Percentiles rank a stretch among this genome's conserved stretches.
Evolutionary conservation across 2,888 invertebrate species (phyloP).

Genomic region (Sclerodermus sp.): DNA sequence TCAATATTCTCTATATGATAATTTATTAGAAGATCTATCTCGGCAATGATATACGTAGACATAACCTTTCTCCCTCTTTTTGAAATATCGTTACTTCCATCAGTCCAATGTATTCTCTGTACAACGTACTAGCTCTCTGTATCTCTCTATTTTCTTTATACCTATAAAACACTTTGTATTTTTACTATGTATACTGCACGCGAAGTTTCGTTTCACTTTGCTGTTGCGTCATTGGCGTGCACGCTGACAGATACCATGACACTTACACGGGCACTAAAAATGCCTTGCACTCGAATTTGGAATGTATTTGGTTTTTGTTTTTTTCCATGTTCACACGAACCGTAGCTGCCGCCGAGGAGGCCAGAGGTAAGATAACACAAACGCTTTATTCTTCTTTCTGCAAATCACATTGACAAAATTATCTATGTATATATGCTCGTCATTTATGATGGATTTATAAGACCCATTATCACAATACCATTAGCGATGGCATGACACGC

Average conservation of each 20-base stretch:
- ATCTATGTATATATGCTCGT: too few relatives aligned
- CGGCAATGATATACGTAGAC: too few relatives aligned
- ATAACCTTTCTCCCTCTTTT: slow-evolving; percentile 13
- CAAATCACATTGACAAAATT: slow-evolving; percentile 4
- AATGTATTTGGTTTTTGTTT: slow-evolving; percentile 61
- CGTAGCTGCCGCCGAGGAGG: slow-evolving; percentile 82
- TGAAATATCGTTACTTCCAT: slow-evolving; percentile 20
- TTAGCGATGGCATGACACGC: too few relatives aligned
- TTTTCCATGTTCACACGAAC: slow-evolving; percentile 64
- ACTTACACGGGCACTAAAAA: slow-evolving; percentile 16
- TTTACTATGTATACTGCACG: slow-evolving; percentile 45
- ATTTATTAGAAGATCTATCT: background rate
- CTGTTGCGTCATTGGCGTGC: slow-evolving; percentile 31
- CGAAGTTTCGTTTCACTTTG: slow-evolving; percentile 27
- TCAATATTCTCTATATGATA: background rate
- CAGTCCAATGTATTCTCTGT: slow-evolving; percentile 19
- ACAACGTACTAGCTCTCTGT: slow-evolving; percentile 20
- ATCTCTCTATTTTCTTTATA: slow-evolving; percentile 21
- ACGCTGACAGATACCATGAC: slow-evolving; percentile 17
- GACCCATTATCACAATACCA: background rate
- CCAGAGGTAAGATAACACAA: slow-evolving; percentile 75
- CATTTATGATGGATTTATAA: too few relatives aligned
- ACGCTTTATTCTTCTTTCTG: slow-evolving; percentile 30
- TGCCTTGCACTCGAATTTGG: slow-evolving; percentile 32
- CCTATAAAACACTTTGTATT: slow-evolving; percentile 21